A percentile compares a stretch with the other conserved stretches of the same genome.
Evolutionary conservation across 2,888 invertebrate genomes (phyloP).

Genomic region (Callyntrura guangdongensis): DNA sequence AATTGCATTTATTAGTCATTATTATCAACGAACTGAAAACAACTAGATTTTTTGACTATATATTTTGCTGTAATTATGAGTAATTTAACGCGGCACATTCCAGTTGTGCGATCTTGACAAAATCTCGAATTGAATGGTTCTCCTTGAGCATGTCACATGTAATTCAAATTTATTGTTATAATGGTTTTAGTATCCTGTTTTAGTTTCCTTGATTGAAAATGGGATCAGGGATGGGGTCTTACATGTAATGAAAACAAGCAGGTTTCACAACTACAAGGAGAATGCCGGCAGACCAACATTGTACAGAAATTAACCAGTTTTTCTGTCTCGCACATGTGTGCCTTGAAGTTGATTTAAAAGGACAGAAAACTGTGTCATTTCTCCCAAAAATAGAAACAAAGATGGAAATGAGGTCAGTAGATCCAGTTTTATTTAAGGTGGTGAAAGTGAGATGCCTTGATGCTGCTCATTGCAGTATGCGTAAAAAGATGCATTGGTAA

Average conservation of each 20-base stretch:
- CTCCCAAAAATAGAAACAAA: constrained; percentile 37
- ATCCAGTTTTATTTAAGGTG: neutral
- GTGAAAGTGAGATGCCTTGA: neutral
- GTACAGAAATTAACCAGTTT: no score
- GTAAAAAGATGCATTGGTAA: no score
- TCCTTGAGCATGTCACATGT: constrained; percentile 31
- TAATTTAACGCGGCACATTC: neutral
- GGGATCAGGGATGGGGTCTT: neutral
- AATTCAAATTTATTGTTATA: no score
- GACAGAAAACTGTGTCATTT: constrained; percentile 47
- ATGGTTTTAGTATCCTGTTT: no score
- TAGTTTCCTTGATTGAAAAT: constrained; percentile 36
- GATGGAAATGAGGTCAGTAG: constrained; percentile 36
- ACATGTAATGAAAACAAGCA: neutral
- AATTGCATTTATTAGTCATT: neutral
- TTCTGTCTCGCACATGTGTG: neutral
- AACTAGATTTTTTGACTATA: no score
- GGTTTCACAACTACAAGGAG: no score
- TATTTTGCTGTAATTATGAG: no score
- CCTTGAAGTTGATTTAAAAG: neutral
- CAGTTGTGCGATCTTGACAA: constrained; percentile 3
- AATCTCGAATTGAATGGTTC: constrained; percentile 3
- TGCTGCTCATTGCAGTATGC: neutral
- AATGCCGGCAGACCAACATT: no score
- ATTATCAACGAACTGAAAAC: neutral